These are phyloP conservation scores for Orchestia grillus DNA, from an alignment of 1,140 invertebrate genomes.

Conservation along the genomic window DNA sequence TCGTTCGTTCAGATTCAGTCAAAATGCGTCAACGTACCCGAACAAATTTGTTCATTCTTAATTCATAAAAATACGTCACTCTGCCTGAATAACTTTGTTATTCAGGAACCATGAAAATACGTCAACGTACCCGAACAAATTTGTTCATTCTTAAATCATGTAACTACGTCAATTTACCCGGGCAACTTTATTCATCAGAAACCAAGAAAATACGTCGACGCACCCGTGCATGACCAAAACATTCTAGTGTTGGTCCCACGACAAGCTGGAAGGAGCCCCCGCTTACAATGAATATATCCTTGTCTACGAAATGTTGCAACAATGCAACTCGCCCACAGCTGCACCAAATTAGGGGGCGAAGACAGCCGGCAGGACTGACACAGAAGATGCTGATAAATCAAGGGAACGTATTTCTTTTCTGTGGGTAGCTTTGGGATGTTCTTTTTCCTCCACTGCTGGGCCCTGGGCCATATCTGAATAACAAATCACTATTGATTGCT, in stretches of 20 bases:
- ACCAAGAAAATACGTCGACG: too few species aligned
- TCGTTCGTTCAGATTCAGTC: too few species aligned
- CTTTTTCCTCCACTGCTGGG: neutral
- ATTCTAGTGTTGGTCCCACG: neutral
- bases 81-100: too few species aligned
- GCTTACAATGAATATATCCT: neutral
- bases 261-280: neutral
- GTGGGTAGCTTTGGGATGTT: neutral
- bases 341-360: neutral
- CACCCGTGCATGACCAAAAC: neutral
- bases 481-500: neutral
- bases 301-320: neutral
- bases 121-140: too few species aligned
- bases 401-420: neutral
- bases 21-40: too few species aligned
- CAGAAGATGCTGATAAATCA: neutral
- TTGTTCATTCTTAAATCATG: too few species aligned
- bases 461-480: neutral
- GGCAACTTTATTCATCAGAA: too few species aligned
- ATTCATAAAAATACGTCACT: too few species aligned
- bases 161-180: too few species aligned
- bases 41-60: too few species aligned
- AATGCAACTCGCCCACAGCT: neutral
- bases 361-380: neutral
- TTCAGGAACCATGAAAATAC: too few species aligned